Percentiles rank a stretch among this genome's conserved stretches.
Evolutionary conservation across 2,113 vertebrate species (phyloP).

Genomic region (Mastomys natalensis): DNA sequence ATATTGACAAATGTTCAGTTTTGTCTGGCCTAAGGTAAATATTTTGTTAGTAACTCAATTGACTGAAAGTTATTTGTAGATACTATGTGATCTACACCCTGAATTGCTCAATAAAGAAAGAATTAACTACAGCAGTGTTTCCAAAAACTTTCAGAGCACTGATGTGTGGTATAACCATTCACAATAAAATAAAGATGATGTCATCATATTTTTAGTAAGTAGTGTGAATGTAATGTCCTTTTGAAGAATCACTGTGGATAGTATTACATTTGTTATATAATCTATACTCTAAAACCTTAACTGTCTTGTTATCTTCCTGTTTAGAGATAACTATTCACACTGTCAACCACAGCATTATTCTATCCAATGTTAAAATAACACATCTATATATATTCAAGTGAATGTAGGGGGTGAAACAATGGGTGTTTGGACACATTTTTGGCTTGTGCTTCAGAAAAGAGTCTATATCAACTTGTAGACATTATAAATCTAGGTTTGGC

Average conservation of each 20-base stretch:
- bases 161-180: background rate
- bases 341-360: background rate
- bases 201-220: background rate
- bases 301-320: background rate
- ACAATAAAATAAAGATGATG: background rate
- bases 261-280: background rate
- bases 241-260: background rate
- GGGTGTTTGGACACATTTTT: background rate
- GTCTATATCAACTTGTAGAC: background rate
- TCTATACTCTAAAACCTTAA: background rate
- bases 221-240: background rate
- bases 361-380: rapidly evolving
- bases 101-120: background rate
- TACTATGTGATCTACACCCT: background rate
- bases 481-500: background rate
- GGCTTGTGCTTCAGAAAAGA: rapidly evolving
- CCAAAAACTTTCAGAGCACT: background rate
- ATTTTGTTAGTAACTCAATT: constrained; percentile 7
- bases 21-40: background rate
- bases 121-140: background rate
- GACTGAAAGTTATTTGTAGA: background rate
- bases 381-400: too few species aligned
- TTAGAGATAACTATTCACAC: background rate
- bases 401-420: background rate
- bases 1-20: background rate